Conservation (phyloP, 2,797 vertebrate species). For the Sebastes steindachneri region DNA sequence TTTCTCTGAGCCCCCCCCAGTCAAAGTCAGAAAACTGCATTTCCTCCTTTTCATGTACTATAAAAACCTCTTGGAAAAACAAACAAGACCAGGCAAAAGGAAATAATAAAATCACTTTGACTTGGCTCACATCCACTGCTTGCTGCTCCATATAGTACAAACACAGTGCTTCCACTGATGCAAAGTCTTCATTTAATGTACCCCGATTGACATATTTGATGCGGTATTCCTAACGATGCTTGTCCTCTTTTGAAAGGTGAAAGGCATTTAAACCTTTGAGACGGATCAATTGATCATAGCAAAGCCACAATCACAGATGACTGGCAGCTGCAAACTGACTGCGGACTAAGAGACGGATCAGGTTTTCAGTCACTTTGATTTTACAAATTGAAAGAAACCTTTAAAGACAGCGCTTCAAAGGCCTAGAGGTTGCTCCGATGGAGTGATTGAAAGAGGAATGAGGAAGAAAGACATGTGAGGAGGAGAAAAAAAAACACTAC, state of each 20-base stretch:
- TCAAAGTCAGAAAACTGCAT: constrained; percentile 72
- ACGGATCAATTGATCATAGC: constrained; percentile 66
- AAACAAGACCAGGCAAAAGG: constrained; percentile 41
- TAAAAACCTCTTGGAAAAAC: constrained; percentile 52
- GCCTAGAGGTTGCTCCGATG: constrained; percentile 45
- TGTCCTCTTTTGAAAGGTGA: constrained; percentile 46
- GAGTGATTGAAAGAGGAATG: constrained; percentile 44
- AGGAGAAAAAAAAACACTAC: neutral
- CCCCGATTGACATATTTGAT: constrained; percentile 15
- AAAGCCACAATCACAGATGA: constrained; percentile 64
- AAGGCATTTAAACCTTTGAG: constrained; percentile 59
- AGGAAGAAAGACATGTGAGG: constrained; percentile 31
- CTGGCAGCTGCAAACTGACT: constrained; percentile 71
- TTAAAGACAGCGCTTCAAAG: constrained; percentile 74
- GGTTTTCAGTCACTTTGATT: constrained; percentile 76
- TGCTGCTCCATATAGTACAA: neutral
- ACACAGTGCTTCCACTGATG: neutral
- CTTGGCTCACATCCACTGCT: constrained; percentile 9
- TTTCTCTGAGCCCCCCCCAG: constrained; percentile 51
- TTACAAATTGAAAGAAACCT: constrained; percentile 76
- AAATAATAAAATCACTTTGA: constrained; percentile 47
- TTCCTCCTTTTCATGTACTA: constrained; percentile 47
- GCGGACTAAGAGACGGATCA: constrained; percentile 54
- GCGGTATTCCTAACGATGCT: constrained; percentile 14
- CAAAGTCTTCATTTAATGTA: constrained; percentile 14